Evolutionary conservation across 2,888 invertebrate genomes (phyloP), one percentile per base, ranked within the genome.

Genomic region (Heteropelma amictum): DNA sequence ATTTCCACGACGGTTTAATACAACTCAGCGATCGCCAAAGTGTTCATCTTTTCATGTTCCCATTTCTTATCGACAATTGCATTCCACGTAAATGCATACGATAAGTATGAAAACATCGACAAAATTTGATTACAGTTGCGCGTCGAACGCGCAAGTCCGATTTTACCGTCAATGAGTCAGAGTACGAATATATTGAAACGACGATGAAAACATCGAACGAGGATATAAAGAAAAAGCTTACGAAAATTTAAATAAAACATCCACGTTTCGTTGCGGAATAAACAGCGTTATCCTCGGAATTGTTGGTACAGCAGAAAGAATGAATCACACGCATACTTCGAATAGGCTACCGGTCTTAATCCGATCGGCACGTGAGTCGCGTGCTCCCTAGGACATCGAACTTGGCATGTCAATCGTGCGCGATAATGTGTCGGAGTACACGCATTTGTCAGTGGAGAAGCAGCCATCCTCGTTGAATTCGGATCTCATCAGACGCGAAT

Each of bases 291-390:
- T 49, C 40, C 35, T 40, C 30, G 49, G 53, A 70, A 60, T 35
- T 64, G 61, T 75, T 65, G 54, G 54, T 56, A 53, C 65, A 26
- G 35, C 21, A 65, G 21, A 14, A 54, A 58, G 70, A 54, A 54
- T 75, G 65, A 75, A 75, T 75, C 70, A 75, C 47, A 4, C 14
- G 35, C 33, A 61, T 42, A 45, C 10, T 28, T 8, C 10, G 5
- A 12, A 21, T 35, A 69, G 2, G 42, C 30, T 51, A 8, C 49
- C 40, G 65, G 56, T 65, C 61, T 60, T 70, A 70, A 75, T 75
- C 69, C 65, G 65, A 65, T 67, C 53, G 74, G 65, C 70, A 67
- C 65, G 74, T 70, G 70, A 65, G 49, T 70, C 70, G 64, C 74
- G 64, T 65, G 69, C 69, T 51, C 23, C 51, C 26, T 72, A 54